Percentiles rank a stretch among this genome's conserved stretches.
Conservation (phyloP, 2,113 vertebrate species). For the Carettochelys insculpta region DNA sequence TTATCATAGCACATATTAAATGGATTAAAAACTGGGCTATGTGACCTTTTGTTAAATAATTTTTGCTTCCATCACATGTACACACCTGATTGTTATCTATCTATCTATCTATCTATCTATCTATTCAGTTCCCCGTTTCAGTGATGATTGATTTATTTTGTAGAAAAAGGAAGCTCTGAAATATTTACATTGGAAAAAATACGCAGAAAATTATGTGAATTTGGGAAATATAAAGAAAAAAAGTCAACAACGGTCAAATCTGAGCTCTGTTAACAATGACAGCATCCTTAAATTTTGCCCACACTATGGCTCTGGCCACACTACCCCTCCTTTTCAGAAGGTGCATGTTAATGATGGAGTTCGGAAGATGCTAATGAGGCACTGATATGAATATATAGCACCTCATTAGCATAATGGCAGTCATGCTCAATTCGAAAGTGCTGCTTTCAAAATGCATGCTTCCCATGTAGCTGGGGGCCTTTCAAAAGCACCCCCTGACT, state of each 20-base stretch:
- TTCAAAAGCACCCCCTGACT: no score
- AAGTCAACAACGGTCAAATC: slow-evolving; percentile 27
- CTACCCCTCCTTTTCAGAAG: no score
- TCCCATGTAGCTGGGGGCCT: no score
- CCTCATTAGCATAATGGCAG: no score
- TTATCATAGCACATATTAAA: not conserved
- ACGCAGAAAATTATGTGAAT: slow-evolving; percentile 25
- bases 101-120: slow-evolving; percentile 45
- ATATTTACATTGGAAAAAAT: slow-evolving; percentile 37
- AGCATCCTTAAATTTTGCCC: not conserved
- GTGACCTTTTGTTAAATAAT: slow-evolving; percentile 57
- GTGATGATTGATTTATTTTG: slow-evolving; percentile 49
- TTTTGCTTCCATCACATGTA: slow-evolving; percentile 36
- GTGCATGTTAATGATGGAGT: no score
- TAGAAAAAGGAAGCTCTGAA: slow-evolving; percentile 51
- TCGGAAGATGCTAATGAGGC: no score
- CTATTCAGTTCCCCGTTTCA: slow-evolving; percentile 53
- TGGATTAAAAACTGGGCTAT: not conserved
- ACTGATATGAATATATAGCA: no score
- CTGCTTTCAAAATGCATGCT: no score
- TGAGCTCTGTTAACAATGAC: not conserved
- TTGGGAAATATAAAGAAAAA: slow-evolving; percentile 17
- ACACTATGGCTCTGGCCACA: no score
- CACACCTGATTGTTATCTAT: slow-evolving; percentile 42
- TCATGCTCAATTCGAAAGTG: no score